Conservation (phyloP, 2,797 vertebrate species). For the Arnoldichthys spilopterus region DNA sequence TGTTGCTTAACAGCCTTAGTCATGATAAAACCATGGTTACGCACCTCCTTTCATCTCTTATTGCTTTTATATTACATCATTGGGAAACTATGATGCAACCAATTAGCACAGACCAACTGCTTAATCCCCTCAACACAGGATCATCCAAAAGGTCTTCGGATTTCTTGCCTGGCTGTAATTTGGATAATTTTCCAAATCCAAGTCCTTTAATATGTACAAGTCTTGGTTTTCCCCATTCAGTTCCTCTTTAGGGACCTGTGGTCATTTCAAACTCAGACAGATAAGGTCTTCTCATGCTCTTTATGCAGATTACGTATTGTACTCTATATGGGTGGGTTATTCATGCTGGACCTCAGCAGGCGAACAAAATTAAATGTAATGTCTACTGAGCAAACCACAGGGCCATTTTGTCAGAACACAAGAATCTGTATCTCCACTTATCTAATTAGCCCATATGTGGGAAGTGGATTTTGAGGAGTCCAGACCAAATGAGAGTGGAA, state of each 20-base stretch:
- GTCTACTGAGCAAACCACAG: not conserved
- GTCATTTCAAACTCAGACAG: not conserved
- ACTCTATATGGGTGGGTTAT: not conserved
- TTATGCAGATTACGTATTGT: not conserved
- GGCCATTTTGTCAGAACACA: conserved; percentile 17
- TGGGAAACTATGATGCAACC: not conserved
- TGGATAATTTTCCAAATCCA: not conserved
- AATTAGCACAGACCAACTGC: not conserved
- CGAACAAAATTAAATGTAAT: conserved; percentile 16
- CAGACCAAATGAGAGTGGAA: conserved; percentile 38
- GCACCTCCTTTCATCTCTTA: no score
- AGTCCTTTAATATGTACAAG: not conserved
- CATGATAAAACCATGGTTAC: no score
- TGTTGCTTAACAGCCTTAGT: no score
- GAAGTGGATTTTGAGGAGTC: conserved; percentile 30
- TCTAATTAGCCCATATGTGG: conserved; percentile 33
- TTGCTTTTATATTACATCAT: not conserved
- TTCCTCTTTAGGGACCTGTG: no score
- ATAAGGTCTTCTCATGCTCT: not conserved
- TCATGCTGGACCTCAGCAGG: not conserved
- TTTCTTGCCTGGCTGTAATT: not conserved
- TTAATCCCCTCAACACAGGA: not conserved
- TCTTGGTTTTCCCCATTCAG: not conserved
- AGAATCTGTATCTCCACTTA: conserved; percentile 29
- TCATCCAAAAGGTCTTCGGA: not conserved